Percentiles rank a stretch among this genome's conserved stretches.
Evolutionary conservation across 2,888 invertebrate genomes (phyloP).

Genomic region (Acanthosepion lycidas): DNA sequence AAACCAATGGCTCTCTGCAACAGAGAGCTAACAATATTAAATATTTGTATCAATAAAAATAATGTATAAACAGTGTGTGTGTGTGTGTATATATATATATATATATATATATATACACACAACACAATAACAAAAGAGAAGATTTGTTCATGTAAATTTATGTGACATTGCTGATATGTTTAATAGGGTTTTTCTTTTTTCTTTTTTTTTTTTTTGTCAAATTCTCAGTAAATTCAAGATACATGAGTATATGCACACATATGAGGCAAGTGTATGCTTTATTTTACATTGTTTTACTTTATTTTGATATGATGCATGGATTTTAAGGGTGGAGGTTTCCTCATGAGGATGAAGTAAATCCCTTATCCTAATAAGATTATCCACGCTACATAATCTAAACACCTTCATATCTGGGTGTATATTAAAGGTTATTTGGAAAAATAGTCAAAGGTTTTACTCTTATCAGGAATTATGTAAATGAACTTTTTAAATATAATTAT

Average conservation of each 20-base stretch:
- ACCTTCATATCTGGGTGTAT: neutral
- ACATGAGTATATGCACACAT: neutral
- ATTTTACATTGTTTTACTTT: neutral
- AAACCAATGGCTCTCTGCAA: too few relatives aligned
- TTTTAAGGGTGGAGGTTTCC: constrained; percentile 33
- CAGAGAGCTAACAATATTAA: too few relatives aligned
- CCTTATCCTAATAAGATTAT: constrained; percentile 23
- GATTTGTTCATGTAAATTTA: too few relatives aligned
- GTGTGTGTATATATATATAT: too few relatives aligned
- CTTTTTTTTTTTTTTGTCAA: neutral
- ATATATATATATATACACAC: too few relatives aligned
- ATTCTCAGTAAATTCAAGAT: too few relatives aligned
- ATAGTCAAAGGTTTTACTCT: constrained; percentile 2
- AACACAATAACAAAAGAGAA: too few relatives aligned
- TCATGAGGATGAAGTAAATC: constrained; percentile 22
- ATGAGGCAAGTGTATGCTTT: neutral
- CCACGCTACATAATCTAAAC: neutral
- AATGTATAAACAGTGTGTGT: too few relatives aligned
- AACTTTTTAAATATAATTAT: neutral
- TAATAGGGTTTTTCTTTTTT: neutral
- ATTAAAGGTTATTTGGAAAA: neutral
- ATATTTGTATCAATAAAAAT: too few relatives aligned
- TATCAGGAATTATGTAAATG: neutral
- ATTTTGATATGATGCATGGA: neutral
- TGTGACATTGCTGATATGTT: neutral